Conservation (phyloP, 2,888 invertebrate genomes). For the Chloroclysta siterata region DNA sequence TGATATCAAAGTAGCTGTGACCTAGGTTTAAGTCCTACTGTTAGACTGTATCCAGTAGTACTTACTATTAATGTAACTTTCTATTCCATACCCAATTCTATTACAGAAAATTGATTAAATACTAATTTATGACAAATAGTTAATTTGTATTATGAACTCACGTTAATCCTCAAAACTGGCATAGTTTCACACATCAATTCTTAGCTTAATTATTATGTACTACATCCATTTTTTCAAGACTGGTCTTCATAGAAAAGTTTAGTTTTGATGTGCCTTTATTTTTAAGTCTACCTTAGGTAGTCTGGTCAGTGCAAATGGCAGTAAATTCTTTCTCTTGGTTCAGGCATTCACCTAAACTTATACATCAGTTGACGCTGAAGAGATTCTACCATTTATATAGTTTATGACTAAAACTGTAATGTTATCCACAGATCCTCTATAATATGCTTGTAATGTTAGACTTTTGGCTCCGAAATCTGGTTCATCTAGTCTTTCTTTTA, state of each 20-base stretch:
- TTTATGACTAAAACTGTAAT: constrained; percentile 97
- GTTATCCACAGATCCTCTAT: constrained; percentile 97
- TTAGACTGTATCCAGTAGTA: constrained; percentile 11
- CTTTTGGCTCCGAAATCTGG: constrained; percentile 96
- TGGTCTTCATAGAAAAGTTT: not conserved
- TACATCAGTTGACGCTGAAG: constrained; percentile 47
- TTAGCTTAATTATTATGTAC: constrained; percentile 1
- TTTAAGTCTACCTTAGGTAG: not conserved
- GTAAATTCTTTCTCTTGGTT: constrained; percentile 1
- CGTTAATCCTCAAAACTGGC: constrained; percentile 18
- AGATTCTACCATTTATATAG: constrained; percentile 85
- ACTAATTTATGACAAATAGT: constrained; percentile 15
- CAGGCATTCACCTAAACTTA: constrained; percentile 1
- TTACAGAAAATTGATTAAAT: constrained; percentile 6
- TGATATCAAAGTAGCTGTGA: not conserved
- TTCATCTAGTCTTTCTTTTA: constrained; percentile 93
- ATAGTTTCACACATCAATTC: constrained; percentile 18
- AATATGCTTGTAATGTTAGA: constrained; percentile 94
- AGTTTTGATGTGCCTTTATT: not conserved
- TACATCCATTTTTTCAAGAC: not conserved
- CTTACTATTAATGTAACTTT: not conserved
- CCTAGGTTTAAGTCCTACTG: not conserved
- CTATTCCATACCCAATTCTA: constrained; percentile 4
- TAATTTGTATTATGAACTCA: constrained; percentile 18
- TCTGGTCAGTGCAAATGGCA: constrained; percentile 5